Base-by-base conservation (phyloP, 2,113 vertebrate species). In the Malurus alboscapulatus region DNA sequence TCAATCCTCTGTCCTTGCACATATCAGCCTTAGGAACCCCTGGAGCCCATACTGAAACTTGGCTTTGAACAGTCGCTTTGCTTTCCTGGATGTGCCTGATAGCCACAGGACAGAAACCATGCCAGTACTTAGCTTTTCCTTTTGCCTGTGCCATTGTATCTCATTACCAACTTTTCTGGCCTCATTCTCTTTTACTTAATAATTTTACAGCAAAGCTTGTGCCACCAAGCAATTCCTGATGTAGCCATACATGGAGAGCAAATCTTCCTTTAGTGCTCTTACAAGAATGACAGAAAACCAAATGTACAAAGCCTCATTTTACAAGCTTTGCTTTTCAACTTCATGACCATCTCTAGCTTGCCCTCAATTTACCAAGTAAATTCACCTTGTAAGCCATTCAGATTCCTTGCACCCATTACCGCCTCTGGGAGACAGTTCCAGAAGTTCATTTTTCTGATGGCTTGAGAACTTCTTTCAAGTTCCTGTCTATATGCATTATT, bases 401-500 rank as follows among this genome's bases (percentile, higher is more conserved):
- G 85, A 76, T n/a, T 82, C 21, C 34, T 84, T 90, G 75, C 44
- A 71, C 24, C 30, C 26, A 40, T 82, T 91, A 77, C 57, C 38
- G 19, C 38, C 25, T 42, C 48, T 30, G 36, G 40, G 84, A 85
- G 61, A 72, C 15, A 79, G 36, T 44, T 92, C 24, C 27, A 53
- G 53, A 91, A 87, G 44, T 85, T 87, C 4, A 22, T 67, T 85
- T 77, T 84, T 90, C 62, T 87, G 44, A 72, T 30, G 20, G 57
- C 54, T 82, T 59, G 19, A 78, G 72, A 92, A 84, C n/a, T 85
- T 92, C 44, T 44, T 94, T 68, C 55, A 79, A 68, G 42, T 68
- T 93, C 66, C 58, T 76, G 30, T 72, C 78, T 88, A 90, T 92
- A 87, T 61, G 75, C 68, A 76, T 65, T 95, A 61, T 90, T 78